phyloP scores from a whole-genome alignment of 2,797 vertebrate genomes.

The Cyclura pinguis region DNA sequence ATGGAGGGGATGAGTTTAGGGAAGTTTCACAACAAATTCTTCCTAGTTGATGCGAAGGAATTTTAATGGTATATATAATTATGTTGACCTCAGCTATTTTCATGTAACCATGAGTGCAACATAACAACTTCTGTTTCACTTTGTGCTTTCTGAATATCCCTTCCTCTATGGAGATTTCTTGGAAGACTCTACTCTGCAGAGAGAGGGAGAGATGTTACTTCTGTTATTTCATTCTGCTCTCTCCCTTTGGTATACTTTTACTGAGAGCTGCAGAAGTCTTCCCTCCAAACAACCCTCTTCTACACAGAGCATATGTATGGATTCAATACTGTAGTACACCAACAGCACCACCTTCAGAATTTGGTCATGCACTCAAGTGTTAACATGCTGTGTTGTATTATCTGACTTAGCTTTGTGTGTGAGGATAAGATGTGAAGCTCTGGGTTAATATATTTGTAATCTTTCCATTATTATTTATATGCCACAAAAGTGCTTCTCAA shows the following conservation, averaged over 20 bases:
- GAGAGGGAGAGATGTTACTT: neutral
- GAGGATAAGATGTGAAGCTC: neutral
- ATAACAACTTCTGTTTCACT: neutral
- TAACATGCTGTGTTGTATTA: neutral
- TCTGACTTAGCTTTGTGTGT: neutral
- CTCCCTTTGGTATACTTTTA: neutral
- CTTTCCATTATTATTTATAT: neutral
- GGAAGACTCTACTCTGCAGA: neutral
- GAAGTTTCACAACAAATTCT: neutral
- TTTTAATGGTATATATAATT: neutral
- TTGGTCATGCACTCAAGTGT: neutral
- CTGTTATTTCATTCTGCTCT: neutral
- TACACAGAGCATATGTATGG: neutral
- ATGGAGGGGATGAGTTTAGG: neutral
- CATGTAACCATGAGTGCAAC: no score
- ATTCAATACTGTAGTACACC: neutral
- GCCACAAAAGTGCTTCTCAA: neutral
- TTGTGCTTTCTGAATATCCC: neutral
- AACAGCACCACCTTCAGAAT: neutral
- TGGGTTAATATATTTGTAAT: neutral
- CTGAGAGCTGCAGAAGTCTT: neutral
- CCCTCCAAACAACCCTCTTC: neutral
- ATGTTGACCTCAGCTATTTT: neutral
- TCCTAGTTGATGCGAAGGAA: neutral
- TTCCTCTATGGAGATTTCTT: neutral